These are phyloP conservation scores for Odocoileus hemionus DNA, from an alignment of 2,113 vertebrate genomes.

Conservation along the genomic window DNA sequence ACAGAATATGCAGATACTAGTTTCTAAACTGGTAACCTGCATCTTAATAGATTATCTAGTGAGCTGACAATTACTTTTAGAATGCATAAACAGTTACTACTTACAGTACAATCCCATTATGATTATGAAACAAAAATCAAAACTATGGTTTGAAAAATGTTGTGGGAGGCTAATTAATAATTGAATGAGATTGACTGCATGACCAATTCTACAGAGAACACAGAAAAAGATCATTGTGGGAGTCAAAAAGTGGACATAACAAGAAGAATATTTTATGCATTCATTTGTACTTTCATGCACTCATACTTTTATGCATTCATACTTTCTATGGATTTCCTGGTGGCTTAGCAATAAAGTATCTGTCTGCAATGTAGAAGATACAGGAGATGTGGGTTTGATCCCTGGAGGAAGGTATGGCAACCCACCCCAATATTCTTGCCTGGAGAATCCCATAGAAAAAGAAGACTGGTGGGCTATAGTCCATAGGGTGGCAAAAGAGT, in stretches of 20 bases:
- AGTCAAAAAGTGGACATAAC: not conserved
- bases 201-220: not conserved
- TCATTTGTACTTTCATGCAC: not conserved
- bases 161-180: not conserved
- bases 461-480: not conserved
- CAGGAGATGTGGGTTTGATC: not conserved
- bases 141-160: not conserved
- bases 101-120: not conserved
- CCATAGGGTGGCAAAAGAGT: not conserved
- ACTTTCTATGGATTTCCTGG: not conserved
- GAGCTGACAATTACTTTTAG: not conserved
- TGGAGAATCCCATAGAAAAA: not conserved
- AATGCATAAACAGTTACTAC: not conserved
- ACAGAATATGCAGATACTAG: not conserved
- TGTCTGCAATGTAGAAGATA: not conserved
- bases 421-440: not conserved
- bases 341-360: not conserved
- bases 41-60: not conserved
- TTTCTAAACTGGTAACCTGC: not conserved
- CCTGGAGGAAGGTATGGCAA: not conserved
- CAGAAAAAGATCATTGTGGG: not conserved
- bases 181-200: not conserved
- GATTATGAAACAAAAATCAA: not conserved
- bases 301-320: not conserved
- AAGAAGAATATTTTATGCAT: not conserved